Conservation (phyloP, 2,888 invertebrate species). For the Eupithecia pulchellata region DNA sequence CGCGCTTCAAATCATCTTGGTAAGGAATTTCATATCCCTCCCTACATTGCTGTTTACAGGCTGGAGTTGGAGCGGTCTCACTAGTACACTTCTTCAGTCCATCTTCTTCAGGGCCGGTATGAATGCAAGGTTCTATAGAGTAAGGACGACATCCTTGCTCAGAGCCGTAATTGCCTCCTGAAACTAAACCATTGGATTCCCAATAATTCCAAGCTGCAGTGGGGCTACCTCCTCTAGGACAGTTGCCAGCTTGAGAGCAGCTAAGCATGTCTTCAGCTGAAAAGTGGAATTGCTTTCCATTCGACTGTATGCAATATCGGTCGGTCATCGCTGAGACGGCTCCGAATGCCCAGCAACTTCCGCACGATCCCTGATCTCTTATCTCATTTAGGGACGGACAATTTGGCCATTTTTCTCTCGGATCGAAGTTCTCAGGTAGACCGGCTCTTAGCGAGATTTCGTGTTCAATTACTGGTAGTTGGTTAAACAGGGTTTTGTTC, state of each 20-base stretch:
- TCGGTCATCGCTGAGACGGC: slow-evolving; percentile 87
- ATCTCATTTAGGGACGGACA: slow-evolving; percentile 94
- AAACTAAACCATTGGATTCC: background rate
- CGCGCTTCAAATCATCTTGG: background rate
- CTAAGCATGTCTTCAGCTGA: slow-evolving; percentile 95
- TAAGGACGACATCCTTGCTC: slow-evolving; percentile 64
- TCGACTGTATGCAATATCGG: slow-evolving; percentile 92
- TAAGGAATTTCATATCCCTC: background rate
- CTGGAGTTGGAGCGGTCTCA: background rate
- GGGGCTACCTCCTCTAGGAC: background rate
- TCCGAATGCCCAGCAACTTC: slow-evolving; percentile 97
- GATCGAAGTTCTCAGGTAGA: slow-evolving; percentile 93
- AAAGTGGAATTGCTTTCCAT: slow-evolving; percentile 89
- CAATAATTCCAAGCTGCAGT: background rate
- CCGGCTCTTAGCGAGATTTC: slow-evolving; percentile 64
- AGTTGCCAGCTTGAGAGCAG: slow-evolving; percentile 71
- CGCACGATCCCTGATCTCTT: slow-evolving; percentile 94
- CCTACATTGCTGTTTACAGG: background rate
- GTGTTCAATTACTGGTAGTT: slow-evolving; percentile 51
- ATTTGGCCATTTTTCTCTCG: slow-evolving; percentile 91
- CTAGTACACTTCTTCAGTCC: background rate
- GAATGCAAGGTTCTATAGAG: slow-evolving; percentile 1
- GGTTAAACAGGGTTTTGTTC: background rate
- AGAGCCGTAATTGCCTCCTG: slow-evolving; percentile 79
- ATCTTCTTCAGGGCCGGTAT: background rate